These are phyloP conservation scores for Rhynchomys soricoides DNA, from an alignment of 2,113 vertebrate genomes.

Conservation along the genomic window DNA sequence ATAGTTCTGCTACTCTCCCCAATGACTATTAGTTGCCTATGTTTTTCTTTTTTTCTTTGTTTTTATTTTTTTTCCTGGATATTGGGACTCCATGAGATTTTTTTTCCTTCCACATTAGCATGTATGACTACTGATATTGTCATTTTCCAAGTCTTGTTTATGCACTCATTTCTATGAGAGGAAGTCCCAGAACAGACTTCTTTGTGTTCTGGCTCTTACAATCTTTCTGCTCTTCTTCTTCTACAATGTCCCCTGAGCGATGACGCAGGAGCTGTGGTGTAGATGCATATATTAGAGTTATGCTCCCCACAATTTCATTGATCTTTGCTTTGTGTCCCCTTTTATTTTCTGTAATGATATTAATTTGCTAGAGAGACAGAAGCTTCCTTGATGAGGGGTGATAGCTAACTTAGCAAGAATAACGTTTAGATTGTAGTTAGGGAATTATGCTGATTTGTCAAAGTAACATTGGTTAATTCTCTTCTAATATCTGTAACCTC, in stretches of 20 bases:
- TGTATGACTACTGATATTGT: neutral
- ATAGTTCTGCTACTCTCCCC: neutral
- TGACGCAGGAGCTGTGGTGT: neutral
- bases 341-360: neutral
- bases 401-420: neutral
- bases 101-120: neutral
- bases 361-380: neutral
- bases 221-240: neutral
- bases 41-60: no score
- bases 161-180: neutral
- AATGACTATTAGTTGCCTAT: neutral
- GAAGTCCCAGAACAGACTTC: neutral
- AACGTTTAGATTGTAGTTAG: neutral
- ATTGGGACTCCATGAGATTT: no score
- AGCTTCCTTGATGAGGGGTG: no score
- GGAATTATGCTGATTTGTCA: no score
- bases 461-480: neutral
- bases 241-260: neutral
- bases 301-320: neutral
- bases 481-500: neutral
- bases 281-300: no score
- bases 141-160: neutral
- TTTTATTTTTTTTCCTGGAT: neutral
- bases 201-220: neutral
- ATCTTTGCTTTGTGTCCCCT: neutral